Evolutionary conservation across 1,140 invertebrate genomes (phyloP), one percentile per base, ranked within the genome.

Genomic region (Oscheius sp.): DNA sequence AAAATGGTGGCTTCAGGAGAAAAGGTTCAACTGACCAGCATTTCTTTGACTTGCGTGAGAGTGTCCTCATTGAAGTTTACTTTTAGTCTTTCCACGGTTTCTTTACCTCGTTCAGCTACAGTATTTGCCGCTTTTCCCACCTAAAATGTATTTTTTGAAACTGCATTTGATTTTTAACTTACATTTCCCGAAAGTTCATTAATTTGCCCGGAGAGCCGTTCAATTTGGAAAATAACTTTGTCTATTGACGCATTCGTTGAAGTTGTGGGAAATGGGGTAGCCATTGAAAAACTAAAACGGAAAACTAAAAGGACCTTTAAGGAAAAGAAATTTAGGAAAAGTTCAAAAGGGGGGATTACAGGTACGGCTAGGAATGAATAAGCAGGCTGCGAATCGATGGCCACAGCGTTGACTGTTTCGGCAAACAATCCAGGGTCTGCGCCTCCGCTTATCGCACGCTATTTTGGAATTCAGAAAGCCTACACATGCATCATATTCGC

Each of bases 191-290:
- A 28, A n/a, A 74, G 29, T 18, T 35, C 65, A 34, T 74, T 74
- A 34, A 74, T 74, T 29, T 62, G 55, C 29, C 65, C 65, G 3
- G 63, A 23, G 26, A 74, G 32, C 28, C 15, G 10, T 61, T 74
- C 63, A 20, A 74, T 69, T 61, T 74, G 72, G 18, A 69, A 73
- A 20, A 74, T 59, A 29, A 74, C 65, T 61, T 49, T 36, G 46
- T 74, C 72, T 4, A 74, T 74, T 1, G 72, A 74, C 28, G 72
- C 63, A 42, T 74, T 74, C 13, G 55, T 65, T 3, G 63, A 26
- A 55, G 15, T 20, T 7, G 28, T 55, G 49, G 49, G 49, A 55
- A 55, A 23, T 7, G 49, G 38, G 7, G 38, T 42, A 7, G 49
- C 4, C 28, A 13, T 42, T 42, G 38, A 42, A 42, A n/a, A 42